Conservation (phyloP, 2,888 invertebrate genomes). For the Oegoconia quadripuncta region DNA sequence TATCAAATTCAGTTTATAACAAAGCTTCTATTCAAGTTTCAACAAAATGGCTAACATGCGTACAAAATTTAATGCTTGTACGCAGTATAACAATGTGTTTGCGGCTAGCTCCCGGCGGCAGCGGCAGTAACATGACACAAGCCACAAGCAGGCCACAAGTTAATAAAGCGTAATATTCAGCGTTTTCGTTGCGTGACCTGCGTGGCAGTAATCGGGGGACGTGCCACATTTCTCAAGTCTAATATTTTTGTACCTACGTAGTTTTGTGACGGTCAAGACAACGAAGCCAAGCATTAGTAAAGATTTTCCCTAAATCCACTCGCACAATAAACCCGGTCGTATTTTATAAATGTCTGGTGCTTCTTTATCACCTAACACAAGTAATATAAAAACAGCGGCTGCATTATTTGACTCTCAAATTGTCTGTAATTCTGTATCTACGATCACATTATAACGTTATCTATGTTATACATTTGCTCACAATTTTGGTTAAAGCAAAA, state of each 20-base stretch:
- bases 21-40: not conserved
- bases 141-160: constrained; percentile 6
- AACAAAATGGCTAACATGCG: constrained; percentile 1
- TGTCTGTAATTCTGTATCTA: too few relatives aligned
- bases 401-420: too few relatives aligned
- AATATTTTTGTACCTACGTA: constrained; percentile 8
- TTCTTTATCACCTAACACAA: too few relatives aligned
- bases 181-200: constrained; percentile 14
- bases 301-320: constrained; percentile 1
- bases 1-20: constrained; percentile 5
- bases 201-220: constrained; percentile 13
- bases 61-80: constrained; percentile 3
- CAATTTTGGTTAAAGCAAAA: too few relatives aligned
- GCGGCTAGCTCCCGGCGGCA: not conserved
- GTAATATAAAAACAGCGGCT: too few relatives aligned
- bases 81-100: constrained; percentile 5
- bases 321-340: too few relatives aligned
- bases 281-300: not conserved
- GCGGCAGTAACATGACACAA: not conserved
- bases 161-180: constrained; percentile 14
- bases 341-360: too few relatives aligned
- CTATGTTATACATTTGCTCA: too few relatives aligned
- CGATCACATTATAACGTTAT: too few relatives aligned
- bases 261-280: constrained; percentile 1
- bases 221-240: constrained; percentile 15